phyloP scores from a whole-genome alignment of 2,113 vertebrate species.

The Corvus cornix region DNA sequence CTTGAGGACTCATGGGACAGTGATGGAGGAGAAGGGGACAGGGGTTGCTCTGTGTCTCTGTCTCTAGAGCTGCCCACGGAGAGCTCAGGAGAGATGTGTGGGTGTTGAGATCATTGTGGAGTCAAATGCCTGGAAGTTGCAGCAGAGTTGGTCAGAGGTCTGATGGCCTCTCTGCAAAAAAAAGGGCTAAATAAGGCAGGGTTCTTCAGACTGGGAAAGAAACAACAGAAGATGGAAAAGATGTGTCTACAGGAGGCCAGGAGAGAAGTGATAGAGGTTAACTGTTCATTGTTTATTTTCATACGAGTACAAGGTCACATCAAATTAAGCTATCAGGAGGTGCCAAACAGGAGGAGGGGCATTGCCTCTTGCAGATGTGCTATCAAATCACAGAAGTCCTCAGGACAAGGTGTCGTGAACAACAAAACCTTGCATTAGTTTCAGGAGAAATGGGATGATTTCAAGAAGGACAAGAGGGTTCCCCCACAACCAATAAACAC shows the following conservation, averaged over 20 bases:
- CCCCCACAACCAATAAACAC: background rate
- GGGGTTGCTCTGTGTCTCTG: background rate
- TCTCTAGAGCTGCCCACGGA: background rate
- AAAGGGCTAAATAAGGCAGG: background rate
- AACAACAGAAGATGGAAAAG: background rate
- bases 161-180: background rate
- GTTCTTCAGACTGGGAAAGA: background rate
- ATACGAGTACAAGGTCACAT: constrained; percentile 21
- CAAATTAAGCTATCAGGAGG: constrained; percentile 3
- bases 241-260: background rate
- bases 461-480: background rate
- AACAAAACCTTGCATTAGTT: background rate
- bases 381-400: background rate
- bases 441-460: background rate
- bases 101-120: background rate
- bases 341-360: background rate
- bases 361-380: background rate
- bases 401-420: background rate
- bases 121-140: background rate
- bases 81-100: background rate
- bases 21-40: background rate
- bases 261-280: background rate
- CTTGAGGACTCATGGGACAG: background rate
- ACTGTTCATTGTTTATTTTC: constrained; percentile 7
- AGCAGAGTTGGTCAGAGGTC: background rate